phyloP scores from a whole-genome alignment of 2,888 invertebrate genomes.

The Meteorus colon region DNA sequence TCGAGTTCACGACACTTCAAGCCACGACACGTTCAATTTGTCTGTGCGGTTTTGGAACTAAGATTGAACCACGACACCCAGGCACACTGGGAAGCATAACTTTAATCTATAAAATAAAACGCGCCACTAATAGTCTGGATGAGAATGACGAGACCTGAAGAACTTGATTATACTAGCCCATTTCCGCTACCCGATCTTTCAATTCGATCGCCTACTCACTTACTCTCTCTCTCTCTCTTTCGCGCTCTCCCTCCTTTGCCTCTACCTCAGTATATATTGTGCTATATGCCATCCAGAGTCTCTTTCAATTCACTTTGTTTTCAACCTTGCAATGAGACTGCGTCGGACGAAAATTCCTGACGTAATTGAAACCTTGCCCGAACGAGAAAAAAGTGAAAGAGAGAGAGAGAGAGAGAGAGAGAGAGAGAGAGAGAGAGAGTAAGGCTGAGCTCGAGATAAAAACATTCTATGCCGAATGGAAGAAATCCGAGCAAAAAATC shows the following conservation, averaged over 20 bases:
- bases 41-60: slow-evolving; percentile 38
- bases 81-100: neutral
- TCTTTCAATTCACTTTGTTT: slow-evolving; percentile 28
- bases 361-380: slow-evolving; percentile 51
- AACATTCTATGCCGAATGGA: slow-evolving; percentile 50
- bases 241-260: neutral
- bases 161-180: neutral
- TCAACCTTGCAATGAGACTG: slow-evolving; percentile 22
- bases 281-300: neutral
- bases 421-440: neutral
- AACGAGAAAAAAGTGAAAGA: neutral
- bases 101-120: slow-evolving; percentile 44
- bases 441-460: slow-evolving; percentile 44
- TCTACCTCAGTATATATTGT: neutral
- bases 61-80: neutral
- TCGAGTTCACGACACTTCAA: slow-evolving; percentile 45
- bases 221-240: neutral
- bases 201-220: slow-evolving; percentile 12
- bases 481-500: slow-evolving; percentile 43
- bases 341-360: slow-evolving; percentile 47
- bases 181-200: neutral
- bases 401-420: slow-evolving; percentile 1
- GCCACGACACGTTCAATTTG: slow-evolving; percentile 50
- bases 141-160: neutral
- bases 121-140: neutral